Evolutionary conservation across 2,113 vertebrate genomes (phyloP), one percentile per base, ranked within the genome.

Genomic region (Lepisosteus osseus): DNA sequence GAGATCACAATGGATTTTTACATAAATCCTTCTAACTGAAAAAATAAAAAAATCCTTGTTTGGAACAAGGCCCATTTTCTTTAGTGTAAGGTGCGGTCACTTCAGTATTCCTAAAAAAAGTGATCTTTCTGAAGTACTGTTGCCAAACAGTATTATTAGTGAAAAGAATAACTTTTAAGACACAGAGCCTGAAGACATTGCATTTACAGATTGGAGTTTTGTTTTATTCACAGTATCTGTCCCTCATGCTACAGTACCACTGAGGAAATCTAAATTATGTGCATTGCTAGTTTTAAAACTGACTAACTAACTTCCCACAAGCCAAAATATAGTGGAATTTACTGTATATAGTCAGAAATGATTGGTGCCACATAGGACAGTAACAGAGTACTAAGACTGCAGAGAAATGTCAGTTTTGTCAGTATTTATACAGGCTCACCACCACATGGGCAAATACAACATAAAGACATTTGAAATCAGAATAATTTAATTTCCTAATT

Each of bases 281-380:
- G 62, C 40, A 56, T 2, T 54, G 51, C 51, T 3, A 41, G 65
- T 65, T 29, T 42, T 54, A 47, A 12, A 40, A 5, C 3, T 65
- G 54, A 59, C 56, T 14, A 70, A 61, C n/a, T 67, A 70, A 61
- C n/a, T 67, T 65, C 54, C 44, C 67, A 29, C 61, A 64, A 62
- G 15, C 72, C 54, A 70, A 72, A 56, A 6, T 41, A 56, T 56
- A 17, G 75, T 72, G 73, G 59, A 69, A 73, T 64, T 6, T 8
- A 75, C 45, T 61, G 67, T 67, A 70, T 55, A 61, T 61, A 8
- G 55, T 51, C 61, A 70, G 59, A 72, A 64, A 74, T 72, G 71
- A 72, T 64, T 65, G 72, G 15, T 9, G 41, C 13, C 7, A 73
- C 44, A 76, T 65, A 78, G 72, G 64, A 73, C 11, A 54, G 70